Percentiles rank a stretch among this genome's conserved stretches.
These are phyloP conservation scores for Dastarcus helophoroides DNA, from an alignment of 2,888 invertebrate genomes.

Conservation along the genomic window DNA sequence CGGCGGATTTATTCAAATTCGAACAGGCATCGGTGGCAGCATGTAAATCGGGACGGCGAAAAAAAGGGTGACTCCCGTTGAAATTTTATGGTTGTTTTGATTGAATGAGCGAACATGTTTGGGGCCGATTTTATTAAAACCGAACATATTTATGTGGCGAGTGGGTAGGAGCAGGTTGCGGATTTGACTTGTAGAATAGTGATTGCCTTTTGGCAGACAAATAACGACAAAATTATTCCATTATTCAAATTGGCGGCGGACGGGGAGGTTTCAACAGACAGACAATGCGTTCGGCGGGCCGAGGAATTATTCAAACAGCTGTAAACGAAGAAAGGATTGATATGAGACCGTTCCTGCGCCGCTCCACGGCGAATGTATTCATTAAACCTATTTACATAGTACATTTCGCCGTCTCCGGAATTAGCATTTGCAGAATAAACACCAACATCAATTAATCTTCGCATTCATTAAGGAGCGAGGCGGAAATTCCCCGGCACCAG, in stretches of 20 bases:
- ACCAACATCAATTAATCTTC: constrained; percentile 33
- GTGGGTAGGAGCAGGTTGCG: constrained; percentile 17
- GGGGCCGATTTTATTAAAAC: constrained; percentile 18
- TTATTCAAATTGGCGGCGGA: constrained; percentile 28
- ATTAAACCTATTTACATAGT: constrained; percentile 34
- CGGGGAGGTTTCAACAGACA: constrained; percentile 5
- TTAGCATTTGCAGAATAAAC: constrained; percentile 34
- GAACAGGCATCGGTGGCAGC: no score
- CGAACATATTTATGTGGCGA: constrained; percentile 14
- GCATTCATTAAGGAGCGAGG: neutral
- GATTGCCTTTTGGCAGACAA: constrained; percentile 28
- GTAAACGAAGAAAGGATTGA: constrained; percentile 34
- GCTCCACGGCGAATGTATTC: constrained; percentile 32
- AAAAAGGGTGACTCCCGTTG: no score
- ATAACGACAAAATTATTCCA: constrained; percentile 32
- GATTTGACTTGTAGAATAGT: constrained; percentile 25
- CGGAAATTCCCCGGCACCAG: no score
- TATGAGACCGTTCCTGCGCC: constrained; percentile 17
- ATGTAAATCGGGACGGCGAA: no score
- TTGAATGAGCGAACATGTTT: no score
- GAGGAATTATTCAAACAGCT: constrained; percentile 32
- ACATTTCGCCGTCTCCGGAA: constrained; percentile 29
- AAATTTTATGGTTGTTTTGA: no score
- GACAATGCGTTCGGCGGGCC: constrained; percentile 24
- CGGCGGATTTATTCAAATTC: no score